phyloP scores from a whole-genome alignment of 2,113 vertebrate genomes.

The Pheucticus melanocephalus region DNA sequence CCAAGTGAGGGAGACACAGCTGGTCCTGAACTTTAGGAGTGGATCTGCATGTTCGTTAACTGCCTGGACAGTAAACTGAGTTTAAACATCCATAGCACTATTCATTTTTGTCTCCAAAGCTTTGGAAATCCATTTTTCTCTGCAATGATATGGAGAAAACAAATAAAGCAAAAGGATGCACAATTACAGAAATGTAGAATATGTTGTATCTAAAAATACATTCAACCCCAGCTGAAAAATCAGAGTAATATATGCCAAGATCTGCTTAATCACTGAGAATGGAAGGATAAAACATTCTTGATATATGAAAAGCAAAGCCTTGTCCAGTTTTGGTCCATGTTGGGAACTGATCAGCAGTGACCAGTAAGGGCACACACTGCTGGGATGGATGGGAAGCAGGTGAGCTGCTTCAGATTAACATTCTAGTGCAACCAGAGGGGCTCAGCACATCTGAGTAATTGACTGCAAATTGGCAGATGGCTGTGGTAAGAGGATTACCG shows the following conservation, averaged over 20 bases:
- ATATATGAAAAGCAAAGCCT: background rate
- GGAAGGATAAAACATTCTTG: background rate
- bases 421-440: background rate
- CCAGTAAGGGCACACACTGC: background rate
- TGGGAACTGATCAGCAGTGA: background rate
- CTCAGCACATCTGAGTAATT: background rate
- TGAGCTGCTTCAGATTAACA: background rate
- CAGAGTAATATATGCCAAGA: background rate
- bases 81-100: background rate
- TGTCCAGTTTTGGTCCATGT: background rate
- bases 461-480: slow-evolving; percentile 23
- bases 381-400: background rate
- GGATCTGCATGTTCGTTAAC: background rate
- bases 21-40: background rate
- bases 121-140: background rate
- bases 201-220: background rate
- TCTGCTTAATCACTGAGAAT: background rate
- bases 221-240: background rate
- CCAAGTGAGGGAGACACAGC: background rate
- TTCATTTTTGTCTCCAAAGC: background rate
- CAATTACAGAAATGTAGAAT: background rate
- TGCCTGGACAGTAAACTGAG: background rate
- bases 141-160: background rate
- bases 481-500: slow-evolving; percentile 1
- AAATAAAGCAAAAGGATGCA: background rate